A percentile compares a stretch with the other conserved stretches of the same genome.
phyloP scores from a whole-genome alignment of 2,797 vertebrate genomes.

The Distichodus sexfasciatus region DNA sequence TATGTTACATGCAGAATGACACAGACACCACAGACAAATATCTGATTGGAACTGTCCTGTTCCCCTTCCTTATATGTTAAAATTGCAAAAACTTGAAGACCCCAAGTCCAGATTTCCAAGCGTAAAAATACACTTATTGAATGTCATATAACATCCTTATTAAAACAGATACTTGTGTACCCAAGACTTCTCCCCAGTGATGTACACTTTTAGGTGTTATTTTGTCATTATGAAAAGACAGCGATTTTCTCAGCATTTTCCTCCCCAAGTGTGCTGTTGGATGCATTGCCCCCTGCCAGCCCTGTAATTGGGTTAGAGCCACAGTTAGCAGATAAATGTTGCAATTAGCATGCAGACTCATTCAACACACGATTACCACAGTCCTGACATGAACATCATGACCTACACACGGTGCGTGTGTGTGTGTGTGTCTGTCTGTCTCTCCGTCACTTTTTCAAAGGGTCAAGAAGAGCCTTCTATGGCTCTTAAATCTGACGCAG shows the following conservation, averaged over 20 bases:
- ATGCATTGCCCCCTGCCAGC: background rate
- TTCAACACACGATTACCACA: background rate
- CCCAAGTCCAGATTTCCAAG: too few species aligned
- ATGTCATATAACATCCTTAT: too few species aligned
- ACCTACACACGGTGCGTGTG: background rate
- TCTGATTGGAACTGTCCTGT: background rate
- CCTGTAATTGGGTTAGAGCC: conserved; percentile 6
- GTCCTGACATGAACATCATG: background rate
- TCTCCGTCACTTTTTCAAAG: too few species aligned
- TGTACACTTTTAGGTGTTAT: conserved; percentile 9
- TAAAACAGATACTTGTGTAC: background rate
- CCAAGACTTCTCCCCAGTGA: background rate
- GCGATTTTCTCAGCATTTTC: background rate
- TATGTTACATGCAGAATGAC: too few species aligned
- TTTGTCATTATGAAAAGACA: background rate
- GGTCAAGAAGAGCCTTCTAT: background rate
- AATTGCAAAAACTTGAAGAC: too few species aligned
- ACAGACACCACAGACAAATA: too few species aligned
- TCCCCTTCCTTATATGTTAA: too few species aligned
- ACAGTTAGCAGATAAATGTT: background rate
- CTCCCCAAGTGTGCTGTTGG: background rate
- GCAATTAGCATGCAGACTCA: conserved; percentile 21
- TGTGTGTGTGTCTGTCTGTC: conserved; percentile 3
- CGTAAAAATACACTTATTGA: too few species aligned
- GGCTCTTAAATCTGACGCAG: background rate